Evolutionary conservation across 2,888 invertebrate genomes (phyloP).

Genomic region (Tanypteryx hageni): DNA sequence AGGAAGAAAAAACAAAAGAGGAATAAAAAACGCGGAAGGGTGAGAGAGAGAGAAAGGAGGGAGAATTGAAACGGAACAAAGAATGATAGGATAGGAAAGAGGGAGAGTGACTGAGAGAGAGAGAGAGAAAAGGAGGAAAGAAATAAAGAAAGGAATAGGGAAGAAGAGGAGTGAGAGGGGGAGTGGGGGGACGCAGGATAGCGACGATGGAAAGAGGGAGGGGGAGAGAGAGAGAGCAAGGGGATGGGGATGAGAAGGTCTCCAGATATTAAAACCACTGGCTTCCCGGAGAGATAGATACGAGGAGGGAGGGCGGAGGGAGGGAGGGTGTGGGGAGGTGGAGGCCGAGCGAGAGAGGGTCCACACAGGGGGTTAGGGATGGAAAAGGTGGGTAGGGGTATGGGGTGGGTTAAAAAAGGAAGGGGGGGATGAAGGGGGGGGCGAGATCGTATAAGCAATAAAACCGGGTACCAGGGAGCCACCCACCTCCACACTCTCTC

Average conservation of each 20-base stretch:
- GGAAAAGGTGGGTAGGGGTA: not conserved
- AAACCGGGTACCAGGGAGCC: slow-evolving; percentile 12
- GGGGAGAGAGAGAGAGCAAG: not conserved
- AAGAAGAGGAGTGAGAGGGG: not conserved
- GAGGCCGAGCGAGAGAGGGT: not conserved
- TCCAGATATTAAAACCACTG: slow-evolving; percentile 60
- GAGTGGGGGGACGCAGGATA: no score
- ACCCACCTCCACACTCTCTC: not conserved
- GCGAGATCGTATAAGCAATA: slow-evolving; percentile 54
- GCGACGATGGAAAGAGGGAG: not conserved
- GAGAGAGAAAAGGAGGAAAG: not conserved
- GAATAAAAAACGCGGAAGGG: no score
- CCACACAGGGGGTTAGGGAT: not conserved
- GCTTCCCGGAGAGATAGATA: slow-evolving; percentile 40
- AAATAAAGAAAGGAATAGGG: not conserved
- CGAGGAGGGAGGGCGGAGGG: not conserved
- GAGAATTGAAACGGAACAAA: no score
- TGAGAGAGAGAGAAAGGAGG: no score
- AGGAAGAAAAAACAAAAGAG: no score
- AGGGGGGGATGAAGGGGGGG: not conserved
- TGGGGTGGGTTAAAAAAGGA: not conserved
- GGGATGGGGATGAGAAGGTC: not conserved
- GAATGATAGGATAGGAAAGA: no score
- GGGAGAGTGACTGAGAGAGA: no score
- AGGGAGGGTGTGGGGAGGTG: not conserved